Conservation (phyloP, 2,797 vertebrate species). For the Oryzias sinensis region DNA sequence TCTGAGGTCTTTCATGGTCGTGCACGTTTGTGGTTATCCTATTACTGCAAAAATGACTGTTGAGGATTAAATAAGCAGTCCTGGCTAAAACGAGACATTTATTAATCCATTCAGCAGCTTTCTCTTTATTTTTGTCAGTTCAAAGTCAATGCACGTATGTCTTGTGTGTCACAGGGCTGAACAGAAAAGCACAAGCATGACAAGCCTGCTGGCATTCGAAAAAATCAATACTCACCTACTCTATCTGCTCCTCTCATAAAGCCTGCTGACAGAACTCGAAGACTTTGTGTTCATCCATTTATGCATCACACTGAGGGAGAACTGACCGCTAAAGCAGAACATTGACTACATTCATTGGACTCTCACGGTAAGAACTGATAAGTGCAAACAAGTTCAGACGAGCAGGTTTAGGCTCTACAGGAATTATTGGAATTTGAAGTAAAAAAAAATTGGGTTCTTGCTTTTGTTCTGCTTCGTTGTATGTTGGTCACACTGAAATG, state of each 20-base stretch:
- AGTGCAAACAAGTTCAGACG: background rate
- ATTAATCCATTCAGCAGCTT: too few relatives aligned
- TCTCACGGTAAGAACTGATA: conserved; percentile 11
- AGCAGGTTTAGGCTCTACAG: too few relatives aligned
- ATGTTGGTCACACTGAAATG: too few relatives aligned
- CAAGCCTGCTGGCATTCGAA: conserved; percentile 48
- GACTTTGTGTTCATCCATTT: conserved; percentile 8
- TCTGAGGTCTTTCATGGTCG: background rate
- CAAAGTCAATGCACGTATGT: conserved; percentile 17
- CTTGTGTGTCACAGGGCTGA: conserved; percentile 13
- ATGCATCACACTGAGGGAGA: conserved; percentile 12
- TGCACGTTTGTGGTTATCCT: conserved; percentile 1
- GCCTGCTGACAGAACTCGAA: conserved; percentile 12
- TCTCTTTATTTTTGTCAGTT: too few relatives aligned
- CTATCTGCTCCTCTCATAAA: conserved; percentile 26
- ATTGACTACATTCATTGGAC: conserved; percentile 22
- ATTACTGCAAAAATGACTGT: background rate
- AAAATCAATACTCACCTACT: conserved; percentile 56
- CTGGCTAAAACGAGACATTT: too few relatives aligned
- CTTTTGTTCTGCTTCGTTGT: too few relatives aligned
- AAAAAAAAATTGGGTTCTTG: too few relatives aligned
- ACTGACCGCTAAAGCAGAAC: conserved; percentile 20
- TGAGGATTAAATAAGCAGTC: too few relatives aligned
- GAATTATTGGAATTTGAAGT: too few relatives aligned
- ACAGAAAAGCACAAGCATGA: conserved; percentile 30